These are phyloP conservation scores for Prosapia bicincta DNA, from an alignment of 2,888 invertebrate genomes.

Conservation along the genomic window DNA sequence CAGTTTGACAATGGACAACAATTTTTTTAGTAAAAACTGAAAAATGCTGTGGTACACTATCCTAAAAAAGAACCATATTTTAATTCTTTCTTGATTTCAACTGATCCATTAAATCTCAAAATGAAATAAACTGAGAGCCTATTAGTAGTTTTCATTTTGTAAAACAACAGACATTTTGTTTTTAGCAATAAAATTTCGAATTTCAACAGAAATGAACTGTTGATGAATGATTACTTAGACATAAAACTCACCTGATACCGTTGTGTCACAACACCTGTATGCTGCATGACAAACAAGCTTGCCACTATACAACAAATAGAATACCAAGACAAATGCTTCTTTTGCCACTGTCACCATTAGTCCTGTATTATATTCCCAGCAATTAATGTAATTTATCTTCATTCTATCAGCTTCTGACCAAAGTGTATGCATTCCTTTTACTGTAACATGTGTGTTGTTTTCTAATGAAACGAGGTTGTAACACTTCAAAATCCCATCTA, in stretches of 20 bases:
- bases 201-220: too few relatives aligned
- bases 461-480: neutral
- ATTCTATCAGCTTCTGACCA: neutral
- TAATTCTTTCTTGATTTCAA: too few relatives aligned
- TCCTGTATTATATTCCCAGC: neutral
- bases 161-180: too few relatives aligned
- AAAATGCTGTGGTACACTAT: too few relatives aligned
- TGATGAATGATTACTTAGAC: too few relatives aligned
- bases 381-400: neutral
- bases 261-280: neutral
- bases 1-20: too few relatives aligned
- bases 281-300: neutral
- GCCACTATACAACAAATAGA: neutral
- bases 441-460: neutral
- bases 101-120: too few relatives aligned
- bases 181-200: too few relatives aligned
- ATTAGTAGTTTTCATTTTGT: too few relatives aligned
- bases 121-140: too few relatives aligned
- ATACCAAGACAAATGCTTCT: neutral
- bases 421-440: neutral
- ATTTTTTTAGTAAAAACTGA: too few relatives aligned
- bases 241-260: neutral
- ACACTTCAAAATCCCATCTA: neutral
- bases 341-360: neutral
- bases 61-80: too few relatives aligned